Evolutionary conservation across 2,113 vertebrate genomes (phyloP).

Genomic region (Scytalopus superciliaris): DNA sequence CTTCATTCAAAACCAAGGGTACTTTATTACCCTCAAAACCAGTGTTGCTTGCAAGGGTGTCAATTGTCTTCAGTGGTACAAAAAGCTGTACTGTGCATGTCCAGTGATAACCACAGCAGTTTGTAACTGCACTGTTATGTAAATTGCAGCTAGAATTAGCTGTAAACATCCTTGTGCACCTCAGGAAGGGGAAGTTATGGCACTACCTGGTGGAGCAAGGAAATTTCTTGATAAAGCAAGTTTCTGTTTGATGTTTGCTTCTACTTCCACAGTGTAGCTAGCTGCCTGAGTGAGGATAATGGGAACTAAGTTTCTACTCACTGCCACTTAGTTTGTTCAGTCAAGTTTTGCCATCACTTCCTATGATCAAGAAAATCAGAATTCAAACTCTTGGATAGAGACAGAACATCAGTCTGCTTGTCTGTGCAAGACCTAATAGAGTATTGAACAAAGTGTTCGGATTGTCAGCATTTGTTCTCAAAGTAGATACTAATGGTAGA

Average conservation of each 20-base stretch:
- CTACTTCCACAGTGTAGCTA: not conserved
- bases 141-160: not conserved
- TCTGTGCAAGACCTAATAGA: not conserved
- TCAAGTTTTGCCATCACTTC: not conserved
- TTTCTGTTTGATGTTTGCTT: not conserved
- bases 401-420: not conserved
- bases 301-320: not conserved
- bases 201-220: not conserved
- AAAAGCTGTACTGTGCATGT: not conserved
- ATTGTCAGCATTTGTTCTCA: not conserved
- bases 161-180: not conserved
- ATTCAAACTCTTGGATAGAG: not conserved
- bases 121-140: not conserved
- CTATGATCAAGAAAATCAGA: not conserved
- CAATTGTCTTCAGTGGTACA: not conserved
- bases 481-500: not conserved
- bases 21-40: not conserved
- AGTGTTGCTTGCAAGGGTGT: not conserved
- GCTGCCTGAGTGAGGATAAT: not conserved
- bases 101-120: not conserved
- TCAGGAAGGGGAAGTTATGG: not conserved
- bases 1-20: not conserved
- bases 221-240: not conserved
- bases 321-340: not conserved
- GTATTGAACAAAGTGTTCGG: not conserved